A percentile compares a stretch with the other conserved stretches of the same genome.
Evolutionary conservation across 2,888 invertebrate genomes (phyloP).

Genomic region (Neoascia interrupta): DNA sequence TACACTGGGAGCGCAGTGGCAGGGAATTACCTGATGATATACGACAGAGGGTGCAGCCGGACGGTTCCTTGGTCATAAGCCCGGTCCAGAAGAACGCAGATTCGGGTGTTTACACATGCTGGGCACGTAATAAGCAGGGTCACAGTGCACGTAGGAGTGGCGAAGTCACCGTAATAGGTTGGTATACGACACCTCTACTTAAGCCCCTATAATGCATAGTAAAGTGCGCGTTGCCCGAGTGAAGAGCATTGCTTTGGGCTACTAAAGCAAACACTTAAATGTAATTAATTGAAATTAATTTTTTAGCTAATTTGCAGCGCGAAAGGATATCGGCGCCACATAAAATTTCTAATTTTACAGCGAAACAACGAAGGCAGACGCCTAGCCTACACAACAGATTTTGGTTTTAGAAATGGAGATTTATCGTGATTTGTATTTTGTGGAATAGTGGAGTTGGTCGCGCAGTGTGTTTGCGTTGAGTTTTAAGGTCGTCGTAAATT

Average conservation of each 20-base stretch:
- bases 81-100: slow-evolving; percentile 88
- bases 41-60: slow-evolving; percentile 86
- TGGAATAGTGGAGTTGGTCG: slow-evolving; percentile 38
- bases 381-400: neutral
- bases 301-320: slow-evolving; percentile 44
- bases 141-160: slow-evolving; percentile 87
- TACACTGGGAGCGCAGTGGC: slow-evolving; percentile 89
- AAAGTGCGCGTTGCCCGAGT: neutral
- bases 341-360: neutral
- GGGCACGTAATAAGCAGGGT: slow-evolving; percentile 88
- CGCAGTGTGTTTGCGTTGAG: too few relatives aligned
- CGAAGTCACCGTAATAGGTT: slow-evolving; percentile 89
- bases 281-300: slow-evolving; percentile 63
- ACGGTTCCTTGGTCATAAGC: slow-evolving; percentile 87
- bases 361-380: too few relatives aligned
- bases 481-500: too few relatives aligned
- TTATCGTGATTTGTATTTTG: slow-evolving; percentile 33
- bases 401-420: slow-evolving; percentile 15
- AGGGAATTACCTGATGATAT: slow-evolving; percentile 89
- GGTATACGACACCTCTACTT: slow-evolving; percentile 76
- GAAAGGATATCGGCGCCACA: slow-evolving; percentile 8
- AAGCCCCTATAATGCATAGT: slow-evolving; percentile 6
- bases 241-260: slow-evolving; percentile 69
- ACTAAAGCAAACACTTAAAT: slow-evolving; percentile 39
- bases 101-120: slow-evolving; percentile 90